Evolutionary conservation across 1,140 invertebrate species (phyloP).

Genomic region (Arion vulgaris): DNA sequence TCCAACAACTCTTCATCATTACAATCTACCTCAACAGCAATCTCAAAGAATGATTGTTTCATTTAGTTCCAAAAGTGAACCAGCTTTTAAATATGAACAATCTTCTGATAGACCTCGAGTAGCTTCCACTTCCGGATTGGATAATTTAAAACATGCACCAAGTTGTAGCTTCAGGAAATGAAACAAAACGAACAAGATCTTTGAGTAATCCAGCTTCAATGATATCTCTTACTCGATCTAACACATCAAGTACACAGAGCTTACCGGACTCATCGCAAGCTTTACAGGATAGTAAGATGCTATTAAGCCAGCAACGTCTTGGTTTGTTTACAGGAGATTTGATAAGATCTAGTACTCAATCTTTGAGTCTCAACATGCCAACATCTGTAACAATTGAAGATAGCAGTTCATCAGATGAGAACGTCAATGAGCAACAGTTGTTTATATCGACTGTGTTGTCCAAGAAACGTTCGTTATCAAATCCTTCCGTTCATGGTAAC

Average conservation of each 20-base stretch:
- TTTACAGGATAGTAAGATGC: neutral
- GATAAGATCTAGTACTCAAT: no score
- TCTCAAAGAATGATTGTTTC: no score
- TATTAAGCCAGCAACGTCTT: neutral
- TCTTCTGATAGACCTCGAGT: no score
- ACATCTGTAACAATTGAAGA: constrained; percentile 13
- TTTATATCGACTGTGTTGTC: neutral
- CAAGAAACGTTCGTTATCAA: constrained; percentile 14
- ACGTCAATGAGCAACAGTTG: neutral
- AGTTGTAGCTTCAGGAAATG: neutral
- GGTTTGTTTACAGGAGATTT: constrained; percentile 2
- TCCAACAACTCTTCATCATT: neutral
- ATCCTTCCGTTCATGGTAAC: neutral
- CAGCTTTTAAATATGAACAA: neutral
- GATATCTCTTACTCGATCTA: neutral
- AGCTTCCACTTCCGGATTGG: no score
- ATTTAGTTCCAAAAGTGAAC: neutral
- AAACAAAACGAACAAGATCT: neutral
- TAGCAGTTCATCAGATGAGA: constrained; percentile 24
- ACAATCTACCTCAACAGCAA: neutral
- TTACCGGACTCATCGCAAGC: neutral
- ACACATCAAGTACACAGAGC: neutral
- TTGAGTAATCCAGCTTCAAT: constrained; percentile 12
- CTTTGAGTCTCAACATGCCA: neutral
- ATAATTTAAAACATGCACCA: neutral